These are phyloP conservation scores for Eueremaeus valkanovi DNA, from an alignment of 2,888 invertebrate genomes.

Conservation along the genomic window DNA sequence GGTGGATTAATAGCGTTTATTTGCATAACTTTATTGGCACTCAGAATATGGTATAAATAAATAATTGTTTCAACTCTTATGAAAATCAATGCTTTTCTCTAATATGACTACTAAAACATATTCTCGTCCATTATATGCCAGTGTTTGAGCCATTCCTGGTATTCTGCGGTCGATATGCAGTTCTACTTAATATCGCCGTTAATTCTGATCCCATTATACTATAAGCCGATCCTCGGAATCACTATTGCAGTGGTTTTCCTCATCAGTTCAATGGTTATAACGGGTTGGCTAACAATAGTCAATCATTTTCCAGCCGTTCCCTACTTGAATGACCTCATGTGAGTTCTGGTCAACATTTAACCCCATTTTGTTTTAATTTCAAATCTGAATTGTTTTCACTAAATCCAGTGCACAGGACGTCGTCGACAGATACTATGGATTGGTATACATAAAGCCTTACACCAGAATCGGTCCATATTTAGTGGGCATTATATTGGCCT, in stretches of 20 bases:
- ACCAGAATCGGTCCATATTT: slow-evolving; percentile 48
- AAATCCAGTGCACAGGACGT: slow-evolving; percentile 42
- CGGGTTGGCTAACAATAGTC: slow-evolving; percentile 44
- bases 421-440: slow-evolving; percentile 45
- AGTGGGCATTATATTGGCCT: slow-evolving; percentile 47
- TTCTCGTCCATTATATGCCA: slow-evolving; percentile 38
- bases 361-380: not conserved
- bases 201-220: slow-evolving; percentile 44
- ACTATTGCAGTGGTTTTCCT: slow-evolving; percentile 40
- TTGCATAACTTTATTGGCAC: slow-evolving; percentile 48
- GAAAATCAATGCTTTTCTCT: not conserved
- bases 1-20: slow-evolving; percentile 47
- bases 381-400: not conserved
- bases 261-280: slow-evolving; percentile 41
- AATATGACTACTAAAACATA: not conserved
- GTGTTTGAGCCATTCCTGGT: slow-evolving; percentile 49
- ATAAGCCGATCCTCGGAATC: slow-evolving; percentile 41
- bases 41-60: slow-evolving; percentile 47
- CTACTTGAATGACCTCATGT: slow-evolving; percentile 46
- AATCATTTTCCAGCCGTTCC: slow-evolving; percentile 48
- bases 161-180: slow-evolving; percentile 48
- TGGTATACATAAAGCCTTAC: slow-evolving; percentile 48
- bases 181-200: slow-evolving; percentile 46
- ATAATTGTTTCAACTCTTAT: slow-evolving; percentile 43
- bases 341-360: slow-evolving; percentile 37